Base-by-base conservation (phyloP, 2,888 invertebrate species). In the Pherbina coryleti region DNA sequence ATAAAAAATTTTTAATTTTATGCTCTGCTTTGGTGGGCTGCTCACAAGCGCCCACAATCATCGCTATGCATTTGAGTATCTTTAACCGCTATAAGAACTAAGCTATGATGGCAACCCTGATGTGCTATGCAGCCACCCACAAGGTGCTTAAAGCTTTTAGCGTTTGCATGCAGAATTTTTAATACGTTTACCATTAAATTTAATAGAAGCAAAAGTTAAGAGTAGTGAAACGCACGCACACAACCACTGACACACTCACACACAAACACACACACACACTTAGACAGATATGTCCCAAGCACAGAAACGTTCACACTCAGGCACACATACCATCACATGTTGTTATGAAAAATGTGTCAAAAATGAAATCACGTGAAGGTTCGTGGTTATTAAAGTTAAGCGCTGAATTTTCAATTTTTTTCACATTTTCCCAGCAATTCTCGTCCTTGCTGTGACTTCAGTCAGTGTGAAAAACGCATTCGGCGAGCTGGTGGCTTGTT, bases 321-420 rank as follows among this genome's bases (percentile, higher is more conserved):
- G 31, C 64, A 66, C 34, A 25, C 34, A 66, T 31, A 31, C 55
- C 25, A 28, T 34, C 31, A 34, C 64, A 66, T 66, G 64, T 66
- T 34, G 31, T 66, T 34, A 66, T 66, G 64, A 66, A 66, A 57
- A 67, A 73, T 77, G 73, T 73, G 77, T 69, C 77, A 73, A 55
- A 77, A 66, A 77, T 73, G 67, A 73, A 73, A 73, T 77, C 67
- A 73, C 67, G 72, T 67, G 77, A 34, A 51, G 66, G 53, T 55
- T 66, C 44, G 73, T 62, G 73, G 77, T 74, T 77, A 69, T 77
- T 77, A 77, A 77, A 77, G 60, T 77, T 77, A 69, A 77, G 74
- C 72, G 51, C 60, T 67, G 64, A 57, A 77, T 77, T 77, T 77
- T 73, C 77, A 77, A 51, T 69, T 73, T 37, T 49, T 31, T 60